Conservation (phyloP, 2,797 vertebrate genomes). For the Darevskia mixta region DNA sequence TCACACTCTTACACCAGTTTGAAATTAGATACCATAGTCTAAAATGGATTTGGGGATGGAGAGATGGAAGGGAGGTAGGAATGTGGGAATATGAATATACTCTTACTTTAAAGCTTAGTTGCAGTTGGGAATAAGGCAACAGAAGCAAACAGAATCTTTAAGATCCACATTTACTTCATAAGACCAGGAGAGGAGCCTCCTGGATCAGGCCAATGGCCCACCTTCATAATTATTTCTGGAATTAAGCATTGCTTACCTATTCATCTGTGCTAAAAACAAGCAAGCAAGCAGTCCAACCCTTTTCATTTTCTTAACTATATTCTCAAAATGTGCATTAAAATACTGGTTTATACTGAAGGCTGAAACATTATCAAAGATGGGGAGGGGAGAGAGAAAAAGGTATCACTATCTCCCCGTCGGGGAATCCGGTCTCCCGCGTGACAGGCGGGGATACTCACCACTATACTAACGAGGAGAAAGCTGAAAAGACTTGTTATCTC, state of each 20-base stretch:
- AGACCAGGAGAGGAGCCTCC: no score
- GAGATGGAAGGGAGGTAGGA: no score
- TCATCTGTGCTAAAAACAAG: not conserved
- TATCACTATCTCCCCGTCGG: conserved; percentile 28
- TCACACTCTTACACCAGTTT: no score
- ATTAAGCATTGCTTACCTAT: not conserved
- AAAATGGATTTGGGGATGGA: no score
- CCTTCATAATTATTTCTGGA: not conserved
- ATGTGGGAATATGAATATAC: no score
- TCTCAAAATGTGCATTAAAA: not conserved
- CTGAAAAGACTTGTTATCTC: fast-evolving
- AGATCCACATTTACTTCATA: no score
- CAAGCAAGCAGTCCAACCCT: not conserved
- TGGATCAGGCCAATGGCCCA: no score
- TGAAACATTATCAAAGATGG: not conserved
- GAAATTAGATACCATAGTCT: no score
- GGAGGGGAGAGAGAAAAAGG: no score
- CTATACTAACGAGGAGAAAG: conserved; percentile 51
- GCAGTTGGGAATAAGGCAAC: no score
- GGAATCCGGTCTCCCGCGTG: conserved; percentile 64
- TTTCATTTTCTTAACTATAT: not conserved
- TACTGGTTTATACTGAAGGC: not conserved
- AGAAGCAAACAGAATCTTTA: no score
- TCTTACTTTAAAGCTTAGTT: no score
- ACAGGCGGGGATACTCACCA: conserved; percentile 64